Base-by-base conservation (phyloP, 92 coral and sea anemone genomes). In the Phenganax marumi region DNA sequence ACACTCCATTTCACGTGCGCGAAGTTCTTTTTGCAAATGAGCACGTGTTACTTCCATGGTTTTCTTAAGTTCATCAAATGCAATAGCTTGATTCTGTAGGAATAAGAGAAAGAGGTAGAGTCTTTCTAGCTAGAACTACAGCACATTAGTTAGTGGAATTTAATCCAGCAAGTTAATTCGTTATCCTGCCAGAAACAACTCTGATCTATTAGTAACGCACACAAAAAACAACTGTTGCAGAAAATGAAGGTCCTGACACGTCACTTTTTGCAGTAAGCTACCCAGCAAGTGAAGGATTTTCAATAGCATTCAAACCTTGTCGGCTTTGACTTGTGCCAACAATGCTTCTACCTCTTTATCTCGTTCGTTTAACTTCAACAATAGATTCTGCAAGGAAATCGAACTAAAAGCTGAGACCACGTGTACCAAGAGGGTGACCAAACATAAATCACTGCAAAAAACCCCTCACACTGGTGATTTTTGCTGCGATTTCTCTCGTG, bases 31-130 rank as follows among this genome's bases (percentile, higher is more conserved):
- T 71, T 94, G 98, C 53, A 94, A 82, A 53, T 94, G 98, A 48
- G 97, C 97, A 71, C 98, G 86, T 10, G 98, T 94, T 50, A 93
- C 90, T 84, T 94, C 98, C 97, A 94, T 94, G 19, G 98, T 94
- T 80, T 94, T 94, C 89, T 94, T 94, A 22, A 94, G 86, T 63
- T 94, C 98, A 48, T 92, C 92, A 81, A 94, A 94, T 49, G 98
- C 90, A 16, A 92, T 64, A 3, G 94, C 98, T 73, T 94, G 98
- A 70, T 92, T 93, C 98, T 94, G n/a, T n/a, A 24, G 33, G 82
- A 79, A 16, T 21, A 51, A 51, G n/a, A 50, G 13, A n/a, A 7
- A 10, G 23, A 12, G 22, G 7, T 3, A 62, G 33, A 62, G 8
- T 62, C 7, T 62, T 56, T 0, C 8, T 56, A 21, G 7, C 63